A percentile compares a stretch with the other conserved stretches of the same genome.
phyloP scores from a whole-genome alignment of 2,113 vertebrate genomes.

The Tyto alba region DNA sequence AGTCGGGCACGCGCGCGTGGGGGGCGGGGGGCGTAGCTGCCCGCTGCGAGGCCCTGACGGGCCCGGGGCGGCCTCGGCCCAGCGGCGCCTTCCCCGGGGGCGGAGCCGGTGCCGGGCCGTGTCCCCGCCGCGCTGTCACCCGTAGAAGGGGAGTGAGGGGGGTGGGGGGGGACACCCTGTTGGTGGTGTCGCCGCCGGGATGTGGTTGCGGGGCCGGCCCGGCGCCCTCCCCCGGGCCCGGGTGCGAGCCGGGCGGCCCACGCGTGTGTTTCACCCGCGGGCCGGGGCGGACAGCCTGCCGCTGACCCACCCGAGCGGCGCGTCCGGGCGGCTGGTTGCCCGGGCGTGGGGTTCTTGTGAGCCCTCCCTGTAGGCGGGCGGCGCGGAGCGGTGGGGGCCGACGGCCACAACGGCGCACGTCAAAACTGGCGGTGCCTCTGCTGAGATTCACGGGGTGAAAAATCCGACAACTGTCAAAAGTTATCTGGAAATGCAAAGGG shows the following conservation, averaged over 20 bases:
- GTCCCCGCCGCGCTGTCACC: background rate
- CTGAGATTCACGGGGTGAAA: fast-evolving
- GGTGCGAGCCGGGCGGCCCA: background rate
- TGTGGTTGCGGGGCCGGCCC: too few species aligned
- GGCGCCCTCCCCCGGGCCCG: background rate
- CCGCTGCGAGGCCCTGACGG: background rate
- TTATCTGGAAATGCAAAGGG: fast-evolving
- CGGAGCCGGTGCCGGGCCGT: too few species aligned
- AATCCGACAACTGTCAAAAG: fast-evolving
- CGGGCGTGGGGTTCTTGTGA: background rate
- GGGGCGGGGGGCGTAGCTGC: too few species aligned
- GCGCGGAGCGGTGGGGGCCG: background rate
- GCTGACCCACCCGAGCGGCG: background rate
- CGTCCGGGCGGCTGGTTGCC: background rate
- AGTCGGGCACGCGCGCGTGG: background rate
- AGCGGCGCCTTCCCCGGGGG: background rate
- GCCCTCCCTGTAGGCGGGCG: fast-evolving
- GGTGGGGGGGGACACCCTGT: too few species aligned
- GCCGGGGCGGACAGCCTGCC: background rate
- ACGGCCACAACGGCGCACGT: fast-evolving
- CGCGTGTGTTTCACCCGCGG: background rate
- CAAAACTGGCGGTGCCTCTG: fast-evolving
- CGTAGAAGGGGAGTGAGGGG: background rate
- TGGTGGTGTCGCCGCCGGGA: too few species aligned
- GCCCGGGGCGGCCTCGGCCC: background rate